phyloP scores from a whole-genome alignment of 1,140 invertebrate species.

The Agraylea sexmaculata region DNA sequence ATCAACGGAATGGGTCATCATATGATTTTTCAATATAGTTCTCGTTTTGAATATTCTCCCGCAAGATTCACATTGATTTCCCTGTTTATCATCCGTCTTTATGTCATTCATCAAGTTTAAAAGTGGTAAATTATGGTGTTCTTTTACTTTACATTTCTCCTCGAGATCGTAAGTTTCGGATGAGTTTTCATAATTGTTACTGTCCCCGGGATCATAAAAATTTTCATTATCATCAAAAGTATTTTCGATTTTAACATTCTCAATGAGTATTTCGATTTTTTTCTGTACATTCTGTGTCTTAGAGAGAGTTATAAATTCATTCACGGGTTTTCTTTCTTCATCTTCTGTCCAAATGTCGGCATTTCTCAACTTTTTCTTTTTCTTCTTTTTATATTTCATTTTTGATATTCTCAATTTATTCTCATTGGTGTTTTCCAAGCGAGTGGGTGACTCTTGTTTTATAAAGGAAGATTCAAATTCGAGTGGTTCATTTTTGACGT shows the following conservation, averaged over 20 bases:
- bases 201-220: not conserved
- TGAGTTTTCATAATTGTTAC: not conserved
- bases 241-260: constrained; percentile 2
- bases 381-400: constrained; percentile 9
- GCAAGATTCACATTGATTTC: constrained; percentile 30
- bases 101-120: not conserved
- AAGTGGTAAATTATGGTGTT: not conserved
- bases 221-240: constrained; percentile 3
- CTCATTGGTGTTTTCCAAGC: constrained; percentile 3
- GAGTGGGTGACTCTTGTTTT: not conserved
- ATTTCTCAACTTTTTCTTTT: constrained; percentile 1
- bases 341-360: too few species aligned
- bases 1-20: constrained; percentile 39
- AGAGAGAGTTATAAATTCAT: too few species aligned
- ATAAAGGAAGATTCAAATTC: constrained; percentile 3
- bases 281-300: too few species aligned
- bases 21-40: constrained; percentile 41
- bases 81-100: constrained; percentile 2
- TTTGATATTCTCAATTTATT: constrained; percentile 7
- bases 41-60: constrained; percentile 43
- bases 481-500: constrained; percentile 4
- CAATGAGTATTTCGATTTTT: too few species aligned
- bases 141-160: not conserved
- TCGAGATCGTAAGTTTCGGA: constrained; percentile 2
- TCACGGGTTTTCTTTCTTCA: too few species aligned